Evolutionary conservation across 2,797 vertebrate genomes (phyloP).

Genomic region (Furcifer pardalis): DNA sequence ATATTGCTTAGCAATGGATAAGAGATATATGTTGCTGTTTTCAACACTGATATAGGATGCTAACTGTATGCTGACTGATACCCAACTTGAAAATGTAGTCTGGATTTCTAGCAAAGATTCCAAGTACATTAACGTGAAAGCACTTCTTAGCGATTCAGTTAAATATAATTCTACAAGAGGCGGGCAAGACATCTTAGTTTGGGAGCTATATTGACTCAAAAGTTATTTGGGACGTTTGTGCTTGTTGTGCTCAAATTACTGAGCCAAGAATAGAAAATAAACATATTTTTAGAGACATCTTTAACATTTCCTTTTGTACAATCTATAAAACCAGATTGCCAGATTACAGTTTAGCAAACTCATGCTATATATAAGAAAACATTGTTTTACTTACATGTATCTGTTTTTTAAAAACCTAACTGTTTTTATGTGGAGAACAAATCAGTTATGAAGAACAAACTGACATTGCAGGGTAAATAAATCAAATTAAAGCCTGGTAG

Average conservation of each 20-base stretch:
- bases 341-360: slow-evolving; percentile 42
- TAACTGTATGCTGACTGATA: neutral
- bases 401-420: slow-evolving; percentile 80
- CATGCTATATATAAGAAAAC: slow-evolving; percentile 72
- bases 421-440: slow-evolving; percentile 84
- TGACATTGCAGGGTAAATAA: slow-evolving; percentile 88
- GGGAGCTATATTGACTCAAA: neutral
- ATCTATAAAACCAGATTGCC: slow-evolving; percentile 34
- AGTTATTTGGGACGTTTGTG: slow-evolving; percentile 6
- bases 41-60: neutral
- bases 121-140: neutral
- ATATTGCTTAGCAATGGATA: neutral
- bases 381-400: slow-evolving; percentile 71
- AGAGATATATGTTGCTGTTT: neutral
- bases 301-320: neutral
- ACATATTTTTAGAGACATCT: slow-evolving; percentile 12
- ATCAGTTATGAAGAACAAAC: slow-evolving; percentile 80
- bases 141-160: neutral
- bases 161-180: neutral
- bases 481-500: slow-evolving; percentile 92
- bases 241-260: neutral
- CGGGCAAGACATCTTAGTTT: neutral
- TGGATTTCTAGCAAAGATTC: neutral
- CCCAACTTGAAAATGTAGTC: neutral
- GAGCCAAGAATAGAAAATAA: neutral